These are phyloP conservation scores for Notolabrus celidotus DNA, from an alignment of 2,797 vertebrate species.

Conservation along the genomic window DNA sequence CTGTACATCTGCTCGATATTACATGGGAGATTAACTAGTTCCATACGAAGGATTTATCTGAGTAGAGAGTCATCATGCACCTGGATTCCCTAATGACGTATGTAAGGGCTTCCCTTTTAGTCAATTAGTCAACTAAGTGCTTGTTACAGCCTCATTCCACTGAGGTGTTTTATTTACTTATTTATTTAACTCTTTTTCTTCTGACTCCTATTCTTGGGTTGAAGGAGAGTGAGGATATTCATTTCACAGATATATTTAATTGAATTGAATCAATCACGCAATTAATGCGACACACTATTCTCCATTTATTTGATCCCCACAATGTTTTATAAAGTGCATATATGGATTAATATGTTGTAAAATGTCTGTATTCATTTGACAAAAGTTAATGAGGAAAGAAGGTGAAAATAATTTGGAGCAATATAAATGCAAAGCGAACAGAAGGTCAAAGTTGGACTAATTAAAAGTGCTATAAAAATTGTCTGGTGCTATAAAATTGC, in stretches of 20 bases:
- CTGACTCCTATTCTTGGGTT: slow-evolving; percentile 20
- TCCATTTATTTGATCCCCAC: slow-evolving; percentile 39
- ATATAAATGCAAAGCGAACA: slow-evolving; percentile 83
- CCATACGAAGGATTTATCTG: slow-evolving; percentile 71
- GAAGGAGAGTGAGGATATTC: slow-evolving; percentile 4
- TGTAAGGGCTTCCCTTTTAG: slow-evolving; percentile 71
- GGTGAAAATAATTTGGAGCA: slow-evolving; percentile 81
- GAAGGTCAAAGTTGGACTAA: slow-evolving; percentile 85
- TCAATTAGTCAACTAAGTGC: slow-evolving; percentile 77
- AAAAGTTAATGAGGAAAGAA: slow-evolving; percentile 79
- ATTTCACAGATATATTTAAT: slow-evolving; percentile 51
- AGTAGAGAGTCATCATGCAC: slow-evolving; percentile 70
- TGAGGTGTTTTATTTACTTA: slow-evolving; percentile 49
- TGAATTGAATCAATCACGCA: slow-evolving; percentile 55
- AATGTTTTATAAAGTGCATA: slow-evolving; percentile 45
- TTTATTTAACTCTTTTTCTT: slow-evolving; percentile 17
- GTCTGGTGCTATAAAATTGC: slow-evolving; percentile 72
- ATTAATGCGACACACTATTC: slow-evolving; percentile 46
- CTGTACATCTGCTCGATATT: slow-evolving; percentile 71
- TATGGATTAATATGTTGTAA: slow-evolving; percentile 69
- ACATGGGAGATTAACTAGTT: slow-evolving; percentile 81
- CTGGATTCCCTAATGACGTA: slow-evolving; percentile 77
- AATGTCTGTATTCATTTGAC: slow-evolving; percentile 69
- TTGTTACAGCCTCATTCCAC: slow-evolving; percentile 62
- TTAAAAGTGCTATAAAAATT: slow-evolving; percentile 82